Percentiles rank a stretch among this genome's conserved stretches.
Conservation (phyloP, 2,797 vertebrate genomes). For the Spinus pinus region DNA sequence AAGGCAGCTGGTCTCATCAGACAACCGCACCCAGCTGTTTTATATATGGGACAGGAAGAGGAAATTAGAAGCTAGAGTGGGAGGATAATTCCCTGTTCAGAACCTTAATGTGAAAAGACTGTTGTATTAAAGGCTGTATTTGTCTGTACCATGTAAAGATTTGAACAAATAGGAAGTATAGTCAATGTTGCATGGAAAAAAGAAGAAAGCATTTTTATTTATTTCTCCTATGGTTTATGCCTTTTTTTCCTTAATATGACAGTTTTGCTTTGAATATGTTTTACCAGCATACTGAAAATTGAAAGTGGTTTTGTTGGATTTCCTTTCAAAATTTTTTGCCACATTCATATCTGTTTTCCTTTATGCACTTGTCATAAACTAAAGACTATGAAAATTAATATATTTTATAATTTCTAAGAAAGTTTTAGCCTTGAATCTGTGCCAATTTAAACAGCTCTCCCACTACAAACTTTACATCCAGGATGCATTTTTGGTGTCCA, state of each 20-base stretch:
- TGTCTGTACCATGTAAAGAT: neutral
- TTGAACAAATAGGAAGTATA: neutral
- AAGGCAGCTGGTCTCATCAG: constrained; percentile 48
- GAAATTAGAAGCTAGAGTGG: constrained; percentile 55
- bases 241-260: neutral
- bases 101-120: constrained; percentile 50
- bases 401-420: neutral
- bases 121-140: constrained; percentile 10
- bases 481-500: neutral
- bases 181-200: neutral
- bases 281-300: neutral
- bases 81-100: constrained; percentile 50
- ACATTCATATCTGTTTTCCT: neutral
- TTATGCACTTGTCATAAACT: neutral
- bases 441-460: neutral
- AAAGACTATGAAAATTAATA: neutral
- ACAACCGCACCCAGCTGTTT: constrained; percentile 62
- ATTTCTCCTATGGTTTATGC: neutral
- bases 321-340: neutral
- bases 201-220: neutral
- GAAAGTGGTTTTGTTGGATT: neutral
- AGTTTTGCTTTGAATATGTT: neutral
- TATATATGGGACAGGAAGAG: constrained; percentile 59
- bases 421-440: neutral
- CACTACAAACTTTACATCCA: neutral